Conservation (phyloP, 2,888 invertebrate species). For the Rosalia funebris region DNA sequence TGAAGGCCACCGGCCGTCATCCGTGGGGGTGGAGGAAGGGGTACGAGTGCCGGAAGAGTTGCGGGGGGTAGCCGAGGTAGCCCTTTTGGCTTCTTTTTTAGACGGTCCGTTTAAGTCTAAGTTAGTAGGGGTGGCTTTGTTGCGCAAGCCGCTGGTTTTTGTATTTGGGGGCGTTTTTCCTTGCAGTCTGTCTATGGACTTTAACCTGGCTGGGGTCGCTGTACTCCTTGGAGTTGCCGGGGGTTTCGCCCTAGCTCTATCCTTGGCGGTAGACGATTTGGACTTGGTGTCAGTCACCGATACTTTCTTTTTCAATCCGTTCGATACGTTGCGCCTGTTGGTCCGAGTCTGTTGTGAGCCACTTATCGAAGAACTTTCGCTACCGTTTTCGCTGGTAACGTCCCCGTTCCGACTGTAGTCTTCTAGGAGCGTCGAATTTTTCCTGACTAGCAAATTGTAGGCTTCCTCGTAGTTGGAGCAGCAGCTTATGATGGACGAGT, state of each 20-base stretch:
- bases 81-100: constrained; percentile 43
- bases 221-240: constrained; percentile 52
- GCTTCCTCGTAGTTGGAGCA: constrained; percentile 78
- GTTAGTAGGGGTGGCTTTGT: constrained; percentile 51
- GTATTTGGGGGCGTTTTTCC: constrained; percentile 51
- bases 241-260: constrained; percentile 54
- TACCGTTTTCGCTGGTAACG: constrained; percentile 76
- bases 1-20: constrained; percentile 78
- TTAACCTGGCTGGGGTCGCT: constrained; percentile 62
- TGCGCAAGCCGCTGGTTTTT: constrained; percentile 49
- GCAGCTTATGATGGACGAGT: constrained; percentile 81
- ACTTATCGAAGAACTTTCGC: constrained; percentile 81
- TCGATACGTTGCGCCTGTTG: constrained; percentile 59
- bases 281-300: constrained; percentile 56
- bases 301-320: constrained; percentile 46
- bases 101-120: constrained; percentile 40
- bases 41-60: constrained; percentile 46
- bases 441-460: constrained; percentile 64
- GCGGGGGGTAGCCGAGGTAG: constrained; percentile 31
- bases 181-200: constrained; percentile 60
- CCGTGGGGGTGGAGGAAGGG: constrained; percentile 71
- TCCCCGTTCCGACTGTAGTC: constrained; percentile 63
- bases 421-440: constrained; percentile 61
- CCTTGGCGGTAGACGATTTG: constrained; percentile 46
- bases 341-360: constrained; percentile 59